A percentile compares a stretch with the other conserved stretches of the same genome.
Conservation (phyloP, 2,113 vertebrate genomes). For the Pithys albifrons region DNA sequence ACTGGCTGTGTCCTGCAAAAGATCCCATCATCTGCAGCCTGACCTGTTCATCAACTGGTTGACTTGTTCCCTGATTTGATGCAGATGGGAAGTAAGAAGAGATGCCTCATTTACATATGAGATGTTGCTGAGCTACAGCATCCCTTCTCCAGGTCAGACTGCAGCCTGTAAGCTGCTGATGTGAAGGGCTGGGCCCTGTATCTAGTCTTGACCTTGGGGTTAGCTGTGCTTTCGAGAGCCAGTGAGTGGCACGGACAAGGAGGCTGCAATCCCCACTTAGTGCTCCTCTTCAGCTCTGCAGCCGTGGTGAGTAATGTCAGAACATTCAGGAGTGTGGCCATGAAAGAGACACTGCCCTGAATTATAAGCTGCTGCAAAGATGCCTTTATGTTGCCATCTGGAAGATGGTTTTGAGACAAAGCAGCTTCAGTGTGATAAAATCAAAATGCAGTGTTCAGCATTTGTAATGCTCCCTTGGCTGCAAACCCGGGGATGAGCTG, state of each 20-base stretch:
- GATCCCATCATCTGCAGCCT: neutral
- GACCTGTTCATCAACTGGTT: neutral
- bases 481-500: neutral
- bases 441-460: neutral
- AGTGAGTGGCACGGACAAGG: neutral
- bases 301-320: neutral
- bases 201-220: neutral
- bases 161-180: neutral
- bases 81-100: neutral
- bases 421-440: conserved; percentile 23
- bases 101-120: neutral
- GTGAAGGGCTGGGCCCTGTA: neutral
- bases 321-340: neutral
- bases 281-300: conserved; percentile 2
- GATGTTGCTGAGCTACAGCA: neutral
- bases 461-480: neutral
- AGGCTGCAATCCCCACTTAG: neutral
- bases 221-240: neutral
- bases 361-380: conserved; percentile 14
- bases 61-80: neutral
- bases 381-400: conserved; percentile 42
- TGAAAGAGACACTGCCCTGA: conserved; percentile 8
- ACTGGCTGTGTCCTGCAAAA: neutral
- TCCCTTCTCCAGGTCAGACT: neutral
- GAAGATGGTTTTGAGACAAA: conserved; percentile 39